Evolutionary conservation across 2,797 vertebrate species (phyloP).

Genomic region (Chaunax sp.): DNA sequence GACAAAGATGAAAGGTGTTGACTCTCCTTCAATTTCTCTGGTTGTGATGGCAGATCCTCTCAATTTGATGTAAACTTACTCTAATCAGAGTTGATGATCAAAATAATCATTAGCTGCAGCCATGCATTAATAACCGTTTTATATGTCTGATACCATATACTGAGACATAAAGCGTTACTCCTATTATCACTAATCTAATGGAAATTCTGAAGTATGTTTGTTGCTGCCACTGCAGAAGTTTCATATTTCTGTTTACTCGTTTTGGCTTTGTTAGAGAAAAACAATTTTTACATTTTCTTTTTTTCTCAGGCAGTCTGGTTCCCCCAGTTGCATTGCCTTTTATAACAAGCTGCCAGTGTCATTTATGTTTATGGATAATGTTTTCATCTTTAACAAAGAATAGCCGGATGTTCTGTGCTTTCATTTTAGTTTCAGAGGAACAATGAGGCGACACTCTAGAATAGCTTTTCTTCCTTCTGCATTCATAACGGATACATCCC

Average conservation of each 20-base stretch:
- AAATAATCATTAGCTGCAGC: not conserved
- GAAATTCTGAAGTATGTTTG: not conserved
- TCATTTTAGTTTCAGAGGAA: slow-evolving; percentile 41
- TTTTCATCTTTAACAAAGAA: slow-evolving; percentile 44
- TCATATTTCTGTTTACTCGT: too few species aligned
- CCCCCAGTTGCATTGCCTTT: slow-evolving; percentile 47
- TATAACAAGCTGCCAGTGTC: slow-evolving; percentile 47
- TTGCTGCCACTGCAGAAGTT: too few species aligned
- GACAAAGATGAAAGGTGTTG: slow-evolving; percentile 22
- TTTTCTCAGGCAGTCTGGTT: slow-evolving; percentile 37
- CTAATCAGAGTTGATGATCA: too few species aligned
- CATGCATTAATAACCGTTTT: too few species aligned
- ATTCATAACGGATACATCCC: slow-evolving; percentile 26
- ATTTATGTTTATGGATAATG: slow-evolving; percentile 46
- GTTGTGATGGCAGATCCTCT: not conserved
- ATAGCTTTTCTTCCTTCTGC: slow-evolving; percentile 15
- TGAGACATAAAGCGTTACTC: not conserved
- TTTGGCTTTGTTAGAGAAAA: slow-evolving; percentile 33
- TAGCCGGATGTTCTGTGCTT: slow-evolving; percentile 31
- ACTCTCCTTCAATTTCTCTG: not conserved
- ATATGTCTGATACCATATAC: not conserved
- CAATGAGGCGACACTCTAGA: slow-evolving; percentile 10
- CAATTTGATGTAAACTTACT: too few species aligned
- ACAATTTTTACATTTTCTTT: slow-evolving; percentile 4
- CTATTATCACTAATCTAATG: not conserved